Evolutionary conservation across 2,113 vertebrate species (phyloP), one percentile per base, ranked within the genome.

Genomic region (Actenoides lindsayi): DNA sequence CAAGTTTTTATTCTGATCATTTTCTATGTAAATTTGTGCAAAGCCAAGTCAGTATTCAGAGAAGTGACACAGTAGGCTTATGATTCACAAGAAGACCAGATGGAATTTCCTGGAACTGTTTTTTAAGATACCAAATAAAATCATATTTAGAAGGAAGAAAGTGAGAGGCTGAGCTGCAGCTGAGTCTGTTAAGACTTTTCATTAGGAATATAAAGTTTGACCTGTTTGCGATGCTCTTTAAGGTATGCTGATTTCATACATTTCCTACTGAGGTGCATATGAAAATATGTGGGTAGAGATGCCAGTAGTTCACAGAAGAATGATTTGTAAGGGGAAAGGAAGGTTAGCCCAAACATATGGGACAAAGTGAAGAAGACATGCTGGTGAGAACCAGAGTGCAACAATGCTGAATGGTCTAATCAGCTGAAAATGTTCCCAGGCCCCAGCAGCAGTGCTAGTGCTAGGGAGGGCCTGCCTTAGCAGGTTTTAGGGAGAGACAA

Each of bases 31-130:
- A 81, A 81, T 75, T 41, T 70, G 19, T 79, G 59, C 59, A 83
- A 90, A 92, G 56, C 51, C 69, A 93, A 94, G 76, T 37, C 54
- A 37, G 37, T 57, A 77, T 80, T 68, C 63, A 80, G 57, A 73
- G 16, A 86, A 88, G 27, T 90, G 53, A 62, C 88, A 50, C n/a
- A 27, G 51, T 41, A 91, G 86, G n/a, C 86, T 96, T 71, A 23
- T 93, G 86, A 93, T 85, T 94, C 94, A 80, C 60, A 93, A 70
- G 28, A 75, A 89, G 53, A 69, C 65, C 84, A 91, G 77, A 73
- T 82, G 89, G 90, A 87, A 82, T 88, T 91, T 92, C 86, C 73
- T 82, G 80, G 83, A 96, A 87, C 62, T 89, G 57, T 48, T 41
- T 87, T 91, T 91, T 73, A 79, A 83, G 81, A 51, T 54, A 84